Evolutionary conservation across 2,113 vertebrate genomes (phyloP).

Genomic region (Odocoileus virginianus): DNA sequence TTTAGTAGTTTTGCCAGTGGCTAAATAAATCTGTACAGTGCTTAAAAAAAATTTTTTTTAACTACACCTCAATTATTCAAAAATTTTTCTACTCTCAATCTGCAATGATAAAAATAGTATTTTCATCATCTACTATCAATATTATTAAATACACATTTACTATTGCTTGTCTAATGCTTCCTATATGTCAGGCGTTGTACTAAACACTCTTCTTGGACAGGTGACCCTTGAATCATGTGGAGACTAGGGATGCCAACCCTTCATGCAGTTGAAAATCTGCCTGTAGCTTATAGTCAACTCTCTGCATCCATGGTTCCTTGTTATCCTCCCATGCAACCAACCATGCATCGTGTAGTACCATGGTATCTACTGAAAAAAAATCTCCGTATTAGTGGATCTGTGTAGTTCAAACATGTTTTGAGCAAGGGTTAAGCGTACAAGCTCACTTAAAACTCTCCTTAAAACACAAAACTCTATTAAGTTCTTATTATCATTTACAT

Average conservation of each 20-base stretch:
- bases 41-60: background rate
- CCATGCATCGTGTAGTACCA: background rate
- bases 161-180: background rate
- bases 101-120: background rate
- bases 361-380: background rate
- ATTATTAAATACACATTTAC: background rate
- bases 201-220: background rate
- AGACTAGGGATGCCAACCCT: background rate
- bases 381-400: background rate
- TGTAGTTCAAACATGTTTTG: background rate
- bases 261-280: background rate
- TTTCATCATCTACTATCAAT: background rate
- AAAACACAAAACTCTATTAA: background rate
- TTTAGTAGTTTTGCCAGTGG: background rate
- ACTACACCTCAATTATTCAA: constrained; percentile 6
- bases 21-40: background rate
- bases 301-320: background rate
- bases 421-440: background rate
- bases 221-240: background rate
- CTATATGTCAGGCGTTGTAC: background rate
- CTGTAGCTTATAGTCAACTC: background rate
- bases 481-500: background rate
- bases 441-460: background rate
- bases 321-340: background rate
- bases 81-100: background rate